These are phyloP conservation scores for Pteropus alecto DNA, from an alignment of 2,113 vertebrate species.

Conservation along the genomic window DNA sequence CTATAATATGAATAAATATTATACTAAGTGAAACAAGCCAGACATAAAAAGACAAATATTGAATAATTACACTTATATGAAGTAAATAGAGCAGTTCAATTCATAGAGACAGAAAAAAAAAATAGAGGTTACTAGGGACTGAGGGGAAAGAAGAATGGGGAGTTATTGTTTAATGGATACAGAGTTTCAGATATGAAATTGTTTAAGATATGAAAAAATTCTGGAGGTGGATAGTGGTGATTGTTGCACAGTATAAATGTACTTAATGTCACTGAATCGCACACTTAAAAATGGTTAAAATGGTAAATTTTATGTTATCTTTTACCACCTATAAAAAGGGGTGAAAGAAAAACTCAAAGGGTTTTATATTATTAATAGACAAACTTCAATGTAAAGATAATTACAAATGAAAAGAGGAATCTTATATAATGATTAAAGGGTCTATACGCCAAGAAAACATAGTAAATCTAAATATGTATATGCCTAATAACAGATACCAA, in stretches of 20 bases:
- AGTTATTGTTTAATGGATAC: neutral
- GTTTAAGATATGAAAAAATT: neutral
- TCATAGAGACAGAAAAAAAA: neutral
- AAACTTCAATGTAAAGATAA: neutral
- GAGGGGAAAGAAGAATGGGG: neutral
- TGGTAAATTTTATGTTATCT: neutral
- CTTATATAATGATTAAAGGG: neutral
- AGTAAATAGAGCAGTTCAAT: neutral
- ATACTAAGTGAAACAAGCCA: neutral
- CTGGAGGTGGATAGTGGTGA: neutral
- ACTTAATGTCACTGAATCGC: neutral
- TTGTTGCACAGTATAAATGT: neutral
- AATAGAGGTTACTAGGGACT: neutral
- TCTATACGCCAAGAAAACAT: neutral
- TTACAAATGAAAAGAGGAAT: neutral
- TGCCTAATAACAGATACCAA: neutral
- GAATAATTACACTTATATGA: neutral
- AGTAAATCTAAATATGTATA: neutral
- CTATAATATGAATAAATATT: neutral
- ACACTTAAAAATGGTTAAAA: neutral
- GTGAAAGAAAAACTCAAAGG: neutral
- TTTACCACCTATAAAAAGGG: neutral
- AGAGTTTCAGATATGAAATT: neutral
- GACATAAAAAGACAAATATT: neutral
- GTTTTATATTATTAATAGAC: neutral